Base-by-base conservation (phyloP, 1,140 invertebrate genomes). In the Hyphantria cunea region DNA sequence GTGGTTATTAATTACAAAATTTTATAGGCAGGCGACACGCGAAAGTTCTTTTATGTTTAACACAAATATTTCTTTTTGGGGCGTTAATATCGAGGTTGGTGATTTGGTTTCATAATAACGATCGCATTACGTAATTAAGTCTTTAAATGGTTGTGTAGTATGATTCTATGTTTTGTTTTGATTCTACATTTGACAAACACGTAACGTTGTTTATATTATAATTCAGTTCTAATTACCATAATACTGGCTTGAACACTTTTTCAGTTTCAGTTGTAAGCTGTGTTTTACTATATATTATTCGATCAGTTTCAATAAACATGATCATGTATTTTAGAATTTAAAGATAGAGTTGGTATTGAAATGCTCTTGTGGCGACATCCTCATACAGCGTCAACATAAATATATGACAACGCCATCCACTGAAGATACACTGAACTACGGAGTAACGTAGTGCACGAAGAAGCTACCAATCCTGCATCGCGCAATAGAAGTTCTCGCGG, bases 1-100 rank as follows among this genome's bases (percentile, higher is more conserved):
- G 73, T 79, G 70, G 78, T 86, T 83, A 87, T 87, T 87, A 86
- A 86, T 87, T 87, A 86, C 64, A 71, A 70, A 73, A 74, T 84
- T 82, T 87, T 85, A 85, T 86, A 82, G 77, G 68, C 52, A 49
- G 39, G 50, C 39, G 55, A 66, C 84, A 85, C 82, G 84, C 84
- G 51, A 82, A 55, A 65, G 12, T 64, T 72, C 47, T 71, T 70
- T 74, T 55, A 69, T 74, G 67, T 77, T 77, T 64, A 59, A 71
- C 64, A 68, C 69, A 73, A 74, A 71, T 70, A 71, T 74, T 72
- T 73, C 70, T 75, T 68, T 75, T 68, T 66, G 55, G 53, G 66
- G 44, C 50, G 62, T 45, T 55, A 45, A 54, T 54, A 64, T 64
- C 12, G 51, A 54, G 47, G 45, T 39, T 41, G 51, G 51, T 45